Percentiles rank a stretch among this genome's conserved stretches.
phyloP scores from a whole-genome alignment of 2,888 invertebrate species.

The Cryptus viduatorius region DNA sequence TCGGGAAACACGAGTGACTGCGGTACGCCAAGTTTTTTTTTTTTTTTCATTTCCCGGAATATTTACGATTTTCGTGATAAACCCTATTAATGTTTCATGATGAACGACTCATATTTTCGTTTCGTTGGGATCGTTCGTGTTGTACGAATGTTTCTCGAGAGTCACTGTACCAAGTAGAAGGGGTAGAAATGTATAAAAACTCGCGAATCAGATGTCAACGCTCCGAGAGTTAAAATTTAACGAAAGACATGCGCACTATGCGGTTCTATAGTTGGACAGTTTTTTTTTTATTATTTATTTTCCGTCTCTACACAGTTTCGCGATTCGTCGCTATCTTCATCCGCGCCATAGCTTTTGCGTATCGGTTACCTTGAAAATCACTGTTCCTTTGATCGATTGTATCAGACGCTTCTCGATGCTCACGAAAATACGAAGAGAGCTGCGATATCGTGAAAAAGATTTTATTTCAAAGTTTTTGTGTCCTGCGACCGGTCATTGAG shows the following conservation, averaged over 20 bases:
- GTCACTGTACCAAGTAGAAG: not conserved
- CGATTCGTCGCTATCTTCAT: not conserved
- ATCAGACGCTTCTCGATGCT: too few species aligned
- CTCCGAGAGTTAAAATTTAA: not conserved
- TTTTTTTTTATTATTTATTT: not conserved
- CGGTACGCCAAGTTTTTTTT: not conserved
- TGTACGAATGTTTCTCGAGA: not conserved
- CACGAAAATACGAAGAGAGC: too few species aligned
- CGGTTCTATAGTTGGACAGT: not conserved
- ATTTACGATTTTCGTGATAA: not conserved
- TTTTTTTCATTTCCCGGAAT: not conserved
- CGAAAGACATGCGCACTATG: not conserved
- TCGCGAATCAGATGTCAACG: not conserved
- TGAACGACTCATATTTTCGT: not conserved
- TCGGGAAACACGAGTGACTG: conserved; percentile 1
- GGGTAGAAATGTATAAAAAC: not conserved
- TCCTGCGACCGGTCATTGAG: too few species aligned
- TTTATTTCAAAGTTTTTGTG: too few species aligned
- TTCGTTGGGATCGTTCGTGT: not conserved
- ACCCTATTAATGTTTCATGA: not conserved
- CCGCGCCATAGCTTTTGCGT: too few species aligned
- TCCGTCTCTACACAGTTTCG: not conserved
- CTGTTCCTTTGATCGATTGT: too few species aligned
- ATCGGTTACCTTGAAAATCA: too few species aligned
- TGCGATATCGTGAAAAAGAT: too few species aligned